Evolutionary conservation across 1,140 invertebrate species (phyloP).

Genomic region (Drosophila mauritiana): DNA sequence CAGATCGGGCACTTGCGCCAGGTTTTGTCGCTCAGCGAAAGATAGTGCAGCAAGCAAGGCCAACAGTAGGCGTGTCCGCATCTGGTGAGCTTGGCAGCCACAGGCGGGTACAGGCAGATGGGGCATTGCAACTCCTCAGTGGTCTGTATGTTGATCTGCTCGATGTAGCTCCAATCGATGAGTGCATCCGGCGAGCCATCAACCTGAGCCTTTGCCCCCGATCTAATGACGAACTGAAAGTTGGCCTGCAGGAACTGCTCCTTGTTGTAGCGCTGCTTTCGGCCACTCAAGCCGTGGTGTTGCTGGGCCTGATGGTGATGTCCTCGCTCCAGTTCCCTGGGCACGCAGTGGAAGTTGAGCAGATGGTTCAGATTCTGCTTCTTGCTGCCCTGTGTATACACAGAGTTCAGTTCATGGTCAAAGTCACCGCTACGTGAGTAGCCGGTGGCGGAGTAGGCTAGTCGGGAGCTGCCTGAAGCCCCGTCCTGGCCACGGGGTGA

Average conservation of each 20-base stretch:
- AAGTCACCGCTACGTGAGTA: slow-evolving; percentile 65
- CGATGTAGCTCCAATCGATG: slow-evolving; percentile 95
- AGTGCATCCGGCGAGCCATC: slow-evolving; percentile 92
- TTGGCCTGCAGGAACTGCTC: slow-evolving; percentile 97
- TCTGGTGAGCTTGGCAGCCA: slow-evolving; percentile 95
- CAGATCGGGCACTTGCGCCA: slow-evolving; percentile 95
- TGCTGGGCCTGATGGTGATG: slow-evolving; percentile 51
- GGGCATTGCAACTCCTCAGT: slow-evolving; percentile 92
- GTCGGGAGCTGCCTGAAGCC: slow-evolving; percentile 68
- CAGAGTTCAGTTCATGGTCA: slow-evolving; percentile 92
- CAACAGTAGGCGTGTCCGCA: slow-evolving; percentile 99
- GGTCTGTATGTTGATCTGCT: slow-evolving; percentile 92
- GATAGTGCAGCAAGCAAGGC: slow-evolving; percentile 97
- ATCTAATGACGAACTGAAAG: slow-evolving; percentile 97
- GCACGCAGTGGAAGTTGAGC: slow-evolving; percentile 93
- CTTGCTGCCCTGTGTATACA: slow-evolving; percentile 92
- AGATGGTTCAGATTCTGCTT: slow-evolving; percentile 97
- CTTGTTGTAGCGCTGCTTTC: slow-evolving; percentile 90
- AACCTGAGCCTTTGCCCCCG: slow-evolving; percentile 89
- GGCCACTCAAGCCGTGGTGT: slow-evolving; percentile 58
- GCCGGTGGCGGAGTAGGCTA: slow-evolving; percentile 49
- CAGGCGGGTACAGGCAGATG: slow-evolving; percentile 94
- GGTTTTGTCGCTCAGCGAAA: slow-evolving; percentile 91
- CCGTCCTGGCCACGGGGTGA: slow-evolving; percentile 45
- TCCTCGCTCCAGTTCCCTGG: slow-evolving; percentile 85